Conservation (phyloP, 2,888 invertebrate genomes). For the Agrotis exclamationis region DNA sequence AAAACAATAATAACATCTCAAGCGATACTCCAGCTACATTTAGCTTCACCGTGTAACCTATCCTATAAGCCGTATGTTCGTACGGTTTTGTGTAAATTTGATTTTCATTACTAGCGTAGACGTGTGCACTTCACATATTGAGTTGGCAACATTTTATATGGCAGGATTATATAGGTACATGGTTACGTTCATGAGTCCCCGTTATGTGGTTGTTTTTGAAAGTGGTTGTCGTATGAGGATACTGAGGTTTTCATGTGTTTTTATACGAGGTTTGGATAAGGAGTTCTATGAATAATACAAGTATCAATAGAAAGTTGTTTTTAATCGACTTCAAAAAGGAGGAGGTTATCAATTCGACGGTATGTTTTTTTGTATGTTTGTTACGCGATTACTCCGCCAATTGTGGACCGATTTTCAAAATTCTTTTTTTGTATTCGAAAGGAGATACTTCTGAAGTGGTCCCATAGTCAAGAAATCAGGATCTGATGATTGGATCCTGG, state of each 20-base stretch:
- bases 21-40: conserved; percentile 7
- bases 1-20: neutral
- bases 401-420: too few relatives aligned
- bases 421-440: too few relatives aligned
- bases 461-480: too few relatives aligned
- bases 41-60: conserved; percentile 5
- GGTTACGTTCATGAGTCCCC: conserved; percentile 1
- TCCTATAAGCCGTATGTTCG: conserved; percentile 28
- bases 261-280: neutral
- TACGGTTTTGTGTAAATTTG: conserved; percentile 69
- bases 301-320: too few relatives aligned
- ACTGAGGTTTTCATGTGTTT: neutral
- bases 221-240: neutral
- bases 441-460: too few relatives aligned
- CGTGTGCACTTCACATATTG: conserved; percentile 59
- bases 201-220: conserved; percentile 21
- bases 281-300: neutral
- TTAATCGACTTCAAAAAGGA: too few relatives aligned
- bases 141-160: conserved; percentile 54
- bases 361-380: too few relatives aligned
- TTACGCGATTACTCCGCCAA: too few relatives aligned
- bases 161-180: conserved; percentile 36
- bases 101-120: conserved; percentile 68
- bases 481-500: too few relatives aligned
- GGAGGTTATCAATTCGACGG: too few relatives aligned